Percentiles rank a stretch among this genome's conserved stretches.
Evolutionary conservation across 2,113 vertebrate genomes (phyloP).

Genomic region (Entomyzon cyanotis): DNA sequence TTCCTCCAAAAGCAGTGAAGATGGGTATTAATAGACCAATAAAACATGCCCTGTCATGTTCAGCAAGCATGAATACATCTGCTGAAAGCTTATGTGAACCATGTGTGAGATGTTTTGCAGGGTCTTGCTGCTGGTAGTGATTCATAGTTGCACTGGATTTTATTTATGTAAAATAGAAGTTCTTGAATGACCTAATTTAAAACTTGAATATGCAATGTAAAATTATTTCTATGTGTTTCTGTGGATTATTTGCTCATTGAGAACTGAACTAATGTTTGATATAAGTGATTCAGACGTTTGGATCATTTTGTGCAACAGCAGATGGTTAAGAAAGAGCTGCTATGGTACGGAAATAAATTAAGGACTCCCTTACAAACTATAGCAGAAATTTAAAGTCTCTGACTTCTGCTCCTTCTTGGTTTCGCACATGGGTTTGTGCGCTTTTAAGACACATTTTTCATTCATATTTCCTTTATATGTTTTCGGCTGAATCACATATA

Average conservation of each 20-base stretch:
- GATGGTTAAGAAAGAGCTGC: background rate
- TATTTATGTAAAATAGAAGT: slow-evolving; percentile 26
- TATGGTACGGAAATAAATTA: background rate
- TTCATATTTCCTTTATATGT: background rate
- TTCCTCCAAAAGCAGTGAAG: slow-evolving; percentile 50
- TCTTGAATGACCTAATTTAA: slow-evolving; percentile 38
- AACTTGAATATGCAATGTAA: slow-evolving; percentile 43
- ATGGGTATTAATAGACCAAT: slow-evolving; percentile 50
- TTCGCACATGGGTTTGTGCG: background rate
- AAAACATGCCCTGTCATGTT: slow-evolving; percentile 64
- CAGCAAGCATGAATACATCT: slow-evolving; percentile 62
- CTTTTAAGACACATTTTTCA: background rate
- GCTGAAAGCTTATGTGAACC: slow-evolving; percentile 51
- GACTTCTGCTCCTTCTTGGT: background rate
- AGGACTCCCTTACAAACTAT: background rate
- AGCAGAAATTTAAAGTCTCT: background rate
- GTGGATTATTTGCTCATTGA: slow-evolving; percentile 15
- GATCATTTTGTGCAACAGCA: background rate
- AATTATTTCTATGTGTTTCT: slow-evolving; percentile 21
- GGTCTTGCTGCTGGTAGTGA: slow-evolving; percentile 34
- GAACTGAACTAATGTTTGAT: slow-evolving; percentile 18
- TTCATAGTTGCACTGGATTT: slow-evolving; percentile 43
- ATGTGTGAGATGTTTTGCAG: slow-evolving; percentile 37
- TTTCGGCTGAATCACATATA: background rate
- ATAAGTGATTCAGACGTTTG: background rate